phyloP scores from a whole-genome alignment of 2,888 invertebrate species.

The Empis livida region DNA sequence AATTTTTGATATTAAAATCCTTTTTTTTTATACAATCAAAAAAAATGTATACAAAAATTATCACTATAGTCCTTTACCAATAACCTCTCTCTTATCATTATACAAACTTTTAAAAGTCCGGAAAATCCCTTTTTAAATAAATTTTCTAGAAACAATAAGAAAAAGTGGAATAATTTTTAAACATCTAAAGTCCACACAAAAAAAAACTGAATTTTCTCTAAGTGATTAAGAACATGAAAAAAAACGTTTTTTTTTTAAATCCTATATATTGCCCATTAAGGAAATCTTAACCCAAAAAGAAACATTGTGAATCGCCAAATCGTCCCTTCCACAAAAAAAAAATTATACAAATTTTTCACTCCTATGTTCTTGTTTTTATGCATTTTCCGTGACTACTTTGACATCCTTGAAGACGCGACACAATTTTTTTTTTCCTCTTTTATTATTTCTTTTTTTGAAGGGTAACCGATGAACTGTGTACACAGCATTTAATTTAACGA shows the following conservation, averaged over 20 bases:
- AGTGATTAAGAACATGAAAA: slow-evolving; percentile 5
- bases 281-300: neutral
- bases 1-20: neutral
- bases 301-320: neutral
- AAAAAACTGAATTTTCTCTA: too few species aligned
- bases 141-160: neutral
- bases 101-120: neutral
- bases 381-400: neutral
- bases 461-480: neutral
- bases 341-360: neutral
- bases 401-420: neutral
- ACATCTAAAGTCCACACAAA: too few species aligned
- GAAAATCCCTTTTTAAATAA: neutral
- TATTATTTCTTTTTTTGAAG: neutral
- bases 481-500: too few species aligned
- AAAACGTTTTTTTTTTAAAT: neutral
- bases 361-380: neutral
- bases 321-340: neutral
- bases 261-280: slow-evolving; percentile 1
- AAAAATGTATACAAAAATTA: neutral
- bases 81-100: neutral
- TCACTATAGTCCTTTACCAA: neutral
- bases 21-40: neutral
- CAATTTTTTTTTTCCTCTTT: neutral
- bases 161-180: neutral